Evolutionary conservation across 2,113 vertebrate genomes (phyloP).

Genomic region (Emydocephalus ijimae): DNA sequence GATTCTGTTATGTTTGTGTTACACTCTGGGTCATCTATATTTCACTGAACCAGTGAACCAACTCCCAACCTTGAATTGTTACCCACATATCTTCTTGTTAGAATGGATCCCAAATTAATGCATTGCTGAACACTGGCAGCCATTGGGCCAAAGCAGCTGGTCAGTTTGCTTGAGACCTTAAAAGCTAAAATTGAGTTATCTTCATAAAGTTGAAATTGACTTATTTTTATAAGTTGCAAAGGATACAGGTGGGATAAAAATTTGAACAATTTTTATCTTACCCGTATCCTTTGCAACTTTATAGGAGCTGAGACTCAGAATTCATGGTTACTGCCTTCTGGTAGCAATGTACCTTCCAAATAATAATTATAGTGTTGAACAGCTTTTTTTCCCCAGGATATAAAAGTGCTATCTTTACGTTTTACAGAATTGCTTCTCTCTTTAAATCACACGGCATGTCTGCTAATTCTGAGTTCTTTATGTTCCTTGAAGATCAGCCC

Average conservation of each 20-base stretch:
- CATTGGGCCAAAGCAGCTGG: neutral
- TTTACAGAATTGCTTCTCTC: neutral
- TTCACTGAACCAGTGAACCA: neutral
- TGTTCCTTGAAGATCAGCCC: neutral
- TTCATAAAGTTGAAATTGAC: neutral
- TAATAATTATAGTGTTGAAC: neutral
- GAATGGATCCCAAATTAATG: neutral
- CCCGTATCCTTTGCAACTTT: no score
- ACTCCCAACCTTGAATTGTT: neutral
- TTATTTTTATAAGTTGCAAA: no score
- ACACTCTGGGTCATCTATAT: neutral
- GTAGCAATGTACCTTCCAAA: neutral
- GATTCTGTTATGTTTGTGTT: no score
- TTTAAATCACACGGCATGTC: neutral
- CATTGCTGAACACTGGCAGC: neutral
- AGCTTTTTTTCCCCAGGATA: neutral
- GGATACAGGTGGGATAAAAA: fast-evolving
- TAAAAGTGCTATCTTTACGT: slow-evolving; percentile 1
- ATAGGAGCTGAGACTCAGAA: neutral
- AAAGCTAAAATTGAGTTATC: neutral
- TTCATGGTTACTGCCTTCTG: neutral
- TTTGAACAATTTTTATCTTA: no score
- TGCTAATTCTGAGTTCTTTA: neutral
- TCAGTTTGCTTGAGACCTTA: neutral
- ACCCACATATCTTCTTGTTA: neutral